phyloP scores from a whole-genome alignment of 1,140 invertebrate genomes.

The Bradynema listronoti region DNA sequence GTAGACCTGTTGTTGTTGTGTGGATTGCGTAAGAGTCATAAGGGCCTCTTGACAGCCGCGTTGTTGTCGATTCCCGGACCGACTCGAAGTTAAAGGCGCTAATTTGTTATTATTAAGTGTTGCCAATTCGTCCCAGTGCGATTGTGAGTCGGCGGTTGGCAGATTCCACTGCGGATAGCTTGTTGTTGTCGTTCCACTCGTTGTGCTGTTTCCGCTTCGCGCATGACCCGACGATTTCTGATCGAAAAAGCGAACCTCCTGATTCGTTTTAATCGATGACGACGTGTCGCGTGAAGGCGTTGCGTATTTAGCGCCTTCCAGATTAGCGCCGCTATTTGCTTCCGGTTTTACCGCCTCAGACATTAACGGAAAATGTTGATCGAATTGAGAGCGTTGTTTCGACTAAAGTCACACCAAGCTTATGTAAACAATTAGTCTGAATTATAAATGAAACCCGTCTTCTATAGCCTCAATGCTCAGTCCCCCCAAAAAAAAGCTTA shows the following conservation, averaged over 20 bases:
- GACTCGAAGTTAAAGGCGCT: neutral
- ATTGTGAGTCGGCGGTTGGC: slow-evolving; percentile 9
- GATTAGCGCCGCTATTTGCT: neutral
- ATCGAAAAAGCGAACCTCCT: too few species aligned
- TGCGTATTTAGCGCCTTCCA: slow-evolving; percentile 3
- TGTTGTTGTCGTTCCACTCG: neutral
- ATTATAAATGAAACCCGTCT: too few species aligned
- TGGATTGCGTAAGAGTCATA: too few species aligned
- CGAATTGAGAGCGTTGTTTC: slow-evolving; percentile 23
- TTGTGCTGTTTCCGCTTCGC: neutral
- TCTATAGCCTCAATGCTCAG: too few species aligned
- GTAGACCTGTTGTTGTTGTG: too few species aligned
- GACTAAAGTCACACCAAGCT: too few species aligned
- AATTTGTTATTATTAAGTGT: slow-evolving; percentile 12
- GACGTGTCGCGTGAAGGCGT: neutral
- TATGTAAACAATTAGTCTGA: too few species aligned
- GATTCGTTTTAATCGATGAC: neutral
- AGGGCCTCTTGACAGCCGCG: too few species aligned
- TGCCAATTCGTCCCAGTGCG: slow-evolving; percentile 25
- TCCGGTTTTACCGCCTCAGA: slow-evolving; percentile 12
- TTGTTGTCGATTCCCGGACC: neutral
- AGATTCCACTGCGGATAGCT: slow-evolving; percentile 18
- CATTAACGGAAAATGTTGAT: slow-evolving; percentile 25
- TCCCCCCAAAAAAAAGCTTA: too few species aligned
- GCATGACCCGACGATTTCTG: too few species aligned